phyloP scores from a whole-genome alignment of 2,888 invertebrate species.

The Seladonia tumulorum region DNA sequence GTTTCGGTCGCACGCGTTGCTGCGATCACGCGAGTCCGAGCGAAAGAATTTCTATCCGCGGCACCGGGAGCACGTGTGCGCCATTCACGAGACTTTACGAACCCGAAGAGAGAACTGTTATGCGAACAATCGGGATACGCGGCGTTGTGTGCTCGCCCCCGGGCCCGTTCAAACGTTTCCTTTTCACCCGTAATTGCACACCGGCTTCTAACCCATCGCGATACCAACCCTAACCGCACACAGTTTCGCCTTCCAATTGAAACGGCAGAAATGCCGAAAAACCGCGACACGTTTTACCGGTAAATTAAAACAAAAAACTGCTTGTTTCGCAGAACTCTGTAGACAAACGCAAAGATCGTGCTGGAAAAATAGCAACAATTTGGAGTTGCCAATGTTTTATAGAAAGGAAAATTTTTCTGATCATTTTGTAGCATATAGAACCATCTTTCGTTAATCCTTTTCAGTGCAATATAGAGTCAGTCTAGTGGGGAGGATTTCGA shows the following conservation, averaged over 20 bases:
- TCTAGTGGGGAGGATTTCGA: too few species aligned
- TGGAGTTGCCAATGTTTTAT: too few species aligned
- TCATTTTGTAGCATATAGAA: too few species aligned
- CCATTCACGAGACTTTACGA: slow-evolving; percentile 16
- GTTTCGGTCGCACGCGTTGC: slow-evolving; percentile 6
- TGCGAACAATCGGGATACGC: slow-evolving; percentile 7
- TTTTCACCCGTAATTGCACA: not conserved
- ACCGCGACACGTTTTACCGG: not conserved
- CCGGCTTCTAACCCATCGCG: not conserved
- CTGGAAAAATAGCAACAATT: too few species aligned
- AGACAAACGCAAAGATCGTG: not conserved
- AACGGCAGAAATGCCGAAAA: not conserved
- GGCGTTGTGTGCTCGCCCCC: not conserved
- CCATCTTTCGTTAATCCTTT: too few species aligned
- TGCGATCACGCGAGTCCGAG: slow-evolving; percentile 11
- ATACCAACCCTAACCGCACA: not conserved
- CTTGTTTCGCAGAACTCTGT: not conserved
- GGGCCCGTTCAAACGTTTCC: not conserved
- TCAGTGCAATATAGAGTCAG: too few species aligned
- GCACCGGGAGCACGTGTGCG: not conserved
- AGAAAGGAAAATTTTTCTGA: too few species aligned
- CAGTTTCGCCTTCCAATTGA: not conserved
- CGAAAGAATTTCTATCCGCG: slow-evolving; percentile 17
- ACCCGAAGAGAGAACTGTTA: slow-evolving; percentile 1
- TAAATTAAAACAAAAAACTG: not conserved